A percentile compares a stretch with the other conserved stretches of the same genome.
phyloP scores from a whole-genome alignment of 2,797 vertebrate genomes.

The Sylvia borin region DNA sequence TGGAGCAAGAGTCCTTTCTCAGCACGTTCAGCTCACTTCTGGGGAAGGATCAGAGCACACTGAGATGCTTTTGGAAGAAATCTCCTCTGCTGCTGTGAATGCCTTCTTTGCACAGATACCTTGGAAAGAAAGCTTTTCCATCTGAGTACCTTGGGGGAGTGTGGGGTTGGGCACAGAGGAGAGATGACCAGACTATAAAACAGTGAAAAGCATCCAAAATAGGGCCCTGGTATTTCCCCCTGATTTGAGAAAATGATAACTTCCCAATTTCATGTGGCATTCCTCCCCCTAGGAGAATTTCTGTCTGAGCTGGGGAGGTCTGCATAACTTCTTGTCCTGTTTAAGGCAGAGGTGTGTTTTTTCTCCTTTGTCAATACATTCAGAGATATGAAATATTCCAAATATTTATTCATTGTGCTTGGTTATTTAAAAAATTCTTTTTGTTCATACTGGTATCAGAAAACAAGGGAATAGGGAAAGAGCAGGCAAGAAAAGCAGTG shows the following conservation, averaged over 20 bases:
- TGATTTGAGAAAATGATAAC: not conserved
- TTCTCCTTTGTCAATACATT: not conserved
- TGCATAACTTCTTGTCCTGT: not conserved
- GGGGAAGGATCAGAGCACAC: not conserved
- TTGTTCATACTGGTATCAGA: rapidly evolving
- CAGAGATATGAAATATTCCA: not conserved
- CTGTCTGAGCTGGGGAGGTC: not conserved
- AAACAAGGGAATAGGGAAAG: not conserved
- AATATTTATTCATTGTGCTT: not conserved
- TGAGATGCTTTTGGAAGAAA: not conserved
- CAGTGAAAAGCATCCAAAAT: not conserved
- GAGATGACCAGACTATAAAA: not conserved
- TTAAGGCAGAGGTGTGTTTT: not conserved
- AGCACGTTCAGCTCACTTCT: not conserved
- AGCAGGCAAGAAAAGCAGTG: not conserved
- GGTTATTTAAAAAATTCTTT: not conserved
- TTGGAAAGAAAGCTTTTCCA: not conserved
- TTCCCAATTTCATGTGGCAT: not conserved
- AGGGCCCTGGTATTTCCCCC: not conserved
- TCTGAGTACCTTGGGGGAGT: not conserved
- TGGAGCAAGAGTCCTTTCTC: not conserved
- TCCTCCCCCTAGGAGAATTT: not conserved
- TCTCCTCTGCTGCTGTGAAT: rapidly evolving
- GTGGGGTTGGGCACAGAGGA: not conserved
- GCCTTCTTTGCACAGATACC: not conserved